Evolutionary conservation across 2,888 invertebrate species (phyloP), one percentile per base, ranked within the genome.

Genomic region (Drosophila demipolita): DNA sequence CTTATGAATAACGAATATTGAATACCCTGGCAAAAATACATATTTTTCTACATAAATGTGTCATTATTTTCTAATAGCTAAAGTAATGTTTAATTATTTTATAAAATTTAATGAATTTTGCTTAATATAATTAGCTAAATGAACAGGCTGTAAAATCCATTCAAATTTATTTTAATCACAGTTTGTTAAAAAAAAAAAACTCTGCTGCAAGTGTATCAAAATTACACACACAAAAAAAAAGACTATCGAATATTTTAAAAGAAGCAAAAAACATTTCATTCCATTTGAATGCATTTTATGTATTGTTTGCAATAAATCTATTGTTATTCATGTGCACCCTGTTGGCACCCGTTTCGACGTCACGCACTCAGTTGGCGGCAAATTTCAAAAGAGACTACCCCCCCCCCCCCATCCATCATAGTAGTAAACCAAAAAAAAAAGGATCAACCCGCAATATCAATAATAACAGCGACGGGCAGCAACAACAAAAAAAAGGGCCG

Each of bases 291-390:
- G 86, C 81, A 79, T 73, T 87, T 74, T 71, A 77, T 89, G 77
- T 86, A 73, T 90, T 88, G 89, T 86, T 87, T 86, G 89, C 76
- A 71, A 88, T 87, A 90, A 87, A 90, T 90, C 87, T 79, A 87
- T 85, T 87, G 88, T 87, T 85, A 78, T 89, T 86, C 80, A 77
- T 70, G 55, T 53, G 54, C 58, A 35, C 63, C 73, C 73, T 17
- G 53, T 63, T 29, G 15, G 36, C 42, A 29, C 49, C 42, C 38
- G 42, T 52, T 23, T 11, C 49, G 45, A 26, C 61, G 35, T 15
- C 58, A 54, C 81, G 52, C 57, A 48, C 64, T n/a, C 59, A 29
- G 32, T 42, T 64, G 87, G 70, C 82, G 88, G 88, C 57, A 50
- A 52, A 73, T 66, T 69, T 79, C 80, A 79, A 79, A 79, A 40